phyloP scores from a whole-genome alignment of 1,140 invertebrate genomes.

The Drosophila tani region DNA sequence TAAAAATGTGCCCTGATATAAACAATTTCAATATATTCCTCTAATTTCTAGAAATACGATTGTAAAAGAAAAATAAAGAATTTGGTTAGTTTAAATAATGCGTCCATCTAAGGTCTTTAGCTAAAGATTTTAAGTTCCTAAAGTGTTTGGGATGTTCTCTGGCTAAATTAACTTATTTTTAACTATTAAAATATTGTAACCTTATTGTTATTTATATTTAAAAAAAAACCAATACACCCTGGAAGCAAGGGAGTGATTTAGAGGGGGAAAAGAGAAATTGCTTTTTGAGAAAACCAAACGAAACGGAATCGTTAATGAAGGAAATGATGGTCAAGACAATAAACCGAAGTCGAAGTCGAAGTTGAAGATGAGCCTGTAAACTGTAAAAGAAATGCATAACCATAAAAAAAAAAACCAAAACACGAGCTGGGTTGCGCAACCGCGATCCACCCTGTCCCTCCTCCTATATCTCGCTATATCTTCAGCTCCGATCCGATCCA shows the following conservation, averaged over 20 bases:
- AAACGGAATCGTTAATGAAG: conserved; percentile 80
- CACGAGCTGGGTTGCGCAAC: conserved; percentile 39
- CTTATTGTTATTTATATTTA: not conserved
- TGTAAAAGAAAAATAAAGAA: no score
- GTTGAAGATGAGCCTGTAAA: conserved; percentile 77
- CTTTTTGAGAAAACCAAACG: conserved; percentile 52
- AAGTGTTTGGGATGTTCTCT: no score
- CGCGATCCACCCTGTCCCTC: conserved; percentile 26
- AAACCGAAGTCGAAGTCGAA: conserved; percentile 36
- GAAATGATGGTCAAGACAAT: conserved; percentile 65
- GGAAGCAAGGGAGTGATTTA: not conserved
- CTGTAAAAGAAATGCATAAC: conserved; percentile 76
- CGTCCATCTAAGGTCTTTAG: not conserved
- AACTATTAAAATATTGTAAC: not conserved
- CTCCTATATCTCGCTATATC: conserved; percentile 35
- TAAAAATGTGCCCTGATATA: no score
- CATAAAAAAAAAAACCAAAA: conserved; percentile 63
- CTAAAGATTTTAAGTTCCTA: not conserved
- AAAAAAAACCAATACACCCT: not conserved
- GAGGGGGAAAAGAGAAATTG: conserved; percentile 63
- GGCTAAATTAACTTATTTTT: not conserved
- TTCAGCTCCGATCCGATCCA: conserved; percentile 32
- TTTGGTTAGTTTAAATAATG: not conserved
- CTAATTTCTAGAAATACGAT: no score
- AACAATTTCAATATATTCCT: no score